Conservation (phyloP, 2,797 vertebrate genomes). For the Spinus pinus region DNA sequence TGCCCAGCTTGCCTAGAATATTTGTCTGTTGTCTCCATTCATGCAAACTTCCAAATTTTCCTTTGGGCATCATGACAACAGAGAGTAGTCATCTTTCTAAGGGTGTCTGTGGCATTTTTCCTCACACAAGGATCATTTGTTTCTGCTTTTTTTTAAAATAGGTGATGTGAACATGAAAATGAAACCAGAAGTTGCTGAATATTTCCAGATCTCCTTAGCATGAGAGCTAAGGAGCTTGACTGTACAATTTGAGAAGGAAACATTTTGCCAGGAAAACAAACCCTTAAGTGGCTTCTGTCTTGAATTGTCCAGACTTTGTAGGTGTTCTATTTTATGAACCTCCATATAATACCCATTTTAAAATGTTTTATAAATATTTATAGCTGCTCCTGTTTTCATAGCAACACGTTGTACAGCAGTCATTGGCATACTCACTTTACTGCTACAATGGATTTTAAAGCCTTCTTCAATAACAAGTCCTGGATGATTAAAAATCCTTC, state of each 20-base stretch:
- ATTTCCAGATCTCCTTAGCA: not conserved
- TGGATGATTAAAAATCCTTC: not conserved
- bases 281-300: not conserved
- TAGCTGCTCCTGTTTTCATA: not conserved
- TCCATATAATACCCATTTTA: not conserved
- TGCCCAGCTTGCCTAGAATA: not conserved
- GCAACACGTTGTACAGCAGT: not conserved
- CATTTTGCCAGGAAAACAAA: not conserved
- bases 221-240: not conserved
- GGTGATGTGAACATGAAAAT: not conserved
- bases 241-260: not conserved
- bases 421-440: not conserved
- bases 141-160: not conserved
- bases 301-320: not conserved
- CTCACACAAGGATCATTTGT: not conserved
- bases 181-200: not conserved
- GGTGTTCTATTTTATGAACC: not conserved
- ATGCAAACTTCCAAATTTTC: not conserved
- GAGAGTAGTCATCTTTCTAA: not conserved
- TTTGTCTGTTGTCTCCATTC: not conserved
- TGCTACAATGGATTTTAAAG: not conserved
- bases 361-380: not conserved
- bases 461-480: not conserved
- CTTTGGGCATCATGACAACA: not conserved
- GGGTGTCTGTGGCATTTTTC: not conserved